Evolutionary conservation across 2,888 invertebrate genomes (phyloP).

Genomic region (Caenorhabditis sp.): DNA sequence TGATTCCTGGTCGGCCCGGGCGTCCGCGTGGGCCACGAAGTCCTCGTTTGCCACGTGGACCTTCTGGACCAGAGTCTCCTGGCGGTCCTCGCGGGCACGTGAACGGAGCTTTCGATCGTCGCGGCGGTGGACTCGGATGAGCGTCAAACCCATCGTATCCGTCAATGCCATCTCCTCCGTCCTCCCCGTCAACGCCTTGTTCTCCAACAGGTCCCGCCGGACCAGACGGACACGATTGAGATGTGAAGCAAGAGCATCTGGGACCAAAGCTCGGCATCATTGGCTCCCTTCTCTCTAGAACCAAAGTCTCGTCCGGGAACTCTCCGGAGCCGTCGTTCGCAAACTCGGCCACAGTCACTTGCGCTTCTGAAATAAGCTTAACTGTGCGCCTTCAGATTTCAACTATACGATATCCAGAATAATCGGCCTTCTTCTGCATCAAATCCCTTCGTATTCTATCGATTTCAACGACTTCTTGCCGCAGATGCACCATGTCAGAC

Average conservation of each 20-base stretch:
- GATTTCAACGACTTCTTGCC: conserved; percentile 2
- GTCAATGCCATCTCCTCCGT: conserved; percentile 57
- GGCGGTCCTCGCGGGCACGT: conserved; percentile 59
- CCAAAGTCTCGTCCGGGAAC: conserved; percentile 31
- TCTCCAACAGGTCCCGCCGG: conserved; percentile 58
- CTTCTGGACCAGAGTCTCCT: conserved; percentile 51
- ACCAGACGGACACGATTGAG: conserved; percentile 48
- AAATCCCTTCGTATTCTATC: conserved; percentile 43
- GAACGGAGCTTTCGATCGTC: conserved; percentile 50
- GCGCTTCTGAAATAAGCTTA: conserved; percentile 42
- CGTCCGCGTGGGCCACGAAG: conserved; percentile 55
- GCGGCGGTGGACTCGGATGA: conserved; percentile 42
- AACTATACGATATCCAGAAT: conserved; percentile 45
- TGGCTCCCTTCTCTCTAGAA: conserved; percentile 7
- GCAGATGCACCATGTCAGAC: conserved; percentile 26
- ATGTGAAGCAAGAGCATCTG: conserved; percentile 18
- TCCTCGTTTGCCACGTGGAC: conserved; percentile 58
- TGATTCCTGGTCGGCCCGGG: conserved; percentile 55
- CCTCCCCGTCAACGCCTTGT: conserved; percentile 56
- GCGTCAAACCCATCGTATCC: conserved; percentile 64
- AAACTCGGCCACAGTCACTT: conserved; percentile 38
- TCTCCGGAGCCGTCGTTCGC: conserved; percentile 39
- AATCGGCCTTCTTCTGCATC: conserved; percentile 28
- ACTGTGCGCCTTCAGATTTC: too few relatives aligned
- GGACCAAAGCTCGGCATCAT: conserved; percentile 34